phyloP scores from a whole-genome alignment of 2,113 vertebrate species.

The Columba livia region DNA sequence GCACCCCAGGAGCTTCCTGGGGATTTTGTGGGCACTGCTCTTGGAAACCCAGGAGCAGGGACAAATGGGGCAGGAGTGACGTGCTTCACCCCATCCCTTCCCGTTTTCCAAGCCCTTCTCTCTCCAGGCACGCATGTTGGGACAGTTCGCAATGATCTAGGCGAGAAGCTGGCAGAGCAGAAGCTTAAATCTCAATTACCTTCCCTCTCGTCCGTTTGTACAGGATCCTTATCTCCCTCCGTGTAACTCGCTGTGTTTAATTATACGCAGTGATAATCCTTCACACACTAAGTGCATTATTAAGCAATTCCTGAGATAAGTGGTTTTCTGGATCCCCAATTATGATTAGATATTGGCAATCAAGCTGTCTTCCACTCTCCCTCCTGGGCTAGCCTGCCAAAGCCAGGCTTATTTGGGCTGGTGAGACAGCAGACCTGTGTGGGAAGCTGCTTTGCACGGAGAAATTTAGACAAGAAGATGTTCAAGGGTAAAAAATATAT shows the following conservation, averaged over 20 bases:
- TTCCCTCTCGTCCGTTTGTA: constrained; percentile 10
- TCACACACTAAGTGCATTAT: background rate
- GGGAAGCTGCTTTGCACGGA: background rate
- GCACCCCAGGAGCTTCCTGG: background rate
- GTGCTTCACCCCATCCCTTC: background rate
- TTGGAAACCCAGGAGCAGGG: background rate
- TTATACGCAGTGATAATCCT: background rate
- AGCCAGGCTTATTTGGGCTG: background rate
- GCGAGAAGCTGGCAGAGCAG: constrained; percentile 37
- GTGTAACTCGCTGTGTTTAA: constrained; percentile 10
- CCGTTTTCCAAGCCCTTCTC: background rate
- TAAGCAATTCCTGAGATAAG: constrained; percentile 11
- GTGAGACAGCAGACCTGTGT: background rate
- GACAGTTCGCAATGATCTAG: background rate
- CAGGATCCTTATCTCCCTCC: constrained; percentile 39
- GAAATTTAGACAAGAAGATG: background rate
- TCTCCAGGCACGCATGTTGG: background rate
- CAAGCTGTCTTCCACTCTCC: constrained; percentile 14
- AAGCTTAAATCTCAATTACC: constrained; percentile 27
- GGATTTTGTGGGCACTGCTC: background rate
- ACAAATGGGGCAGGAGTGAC: background rate
- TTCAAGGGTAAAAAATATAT: background rate
- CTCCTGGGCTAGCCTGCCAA: background rate
- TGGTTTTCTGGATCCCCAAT: constrained; percentile 14
- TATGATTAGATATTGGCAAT: constrained; percentile 35